phyloP scores from a whole-genome alignment of 2,888 invertebrate species.

The Matsumyia berberina region DNA sequence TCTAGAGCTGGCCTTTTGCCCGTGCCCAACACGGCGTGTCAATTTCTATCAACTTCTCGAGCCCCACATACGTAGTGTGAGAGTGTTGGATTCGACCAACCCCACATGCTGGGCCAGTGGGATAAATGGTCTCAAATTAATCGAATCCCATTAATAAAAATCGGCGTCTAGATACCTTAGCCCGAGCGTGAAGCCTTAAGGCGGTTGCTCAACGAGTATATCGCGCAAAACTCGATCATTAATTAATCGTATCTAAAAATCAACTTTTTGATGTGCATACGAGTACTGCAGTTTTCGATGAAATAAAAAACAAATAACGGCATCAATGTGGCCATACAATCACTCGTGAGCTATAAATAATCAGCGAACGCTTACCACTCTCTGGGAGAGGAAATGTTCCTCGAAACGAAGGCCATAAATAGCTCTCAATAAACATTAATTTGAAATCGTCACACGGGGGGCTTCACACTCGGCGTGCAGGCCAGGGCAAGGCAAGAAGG shows the following conservation, averaged over 20 bases:
- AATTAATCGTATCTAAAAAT: slow-evolving; percentile 62
- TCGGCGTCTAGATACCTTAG: slow-evolving; percentile 17
- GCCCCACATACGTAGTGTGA: no score
- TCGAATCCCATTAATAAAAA: slow-evolving; percentile 65
- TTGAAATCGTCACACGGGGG: slow-evolving; percentile 37
- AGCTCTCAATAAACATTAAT: slow-evolving; percentile 50
- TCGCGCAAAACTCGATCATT: slow-evolving; percentile 36
- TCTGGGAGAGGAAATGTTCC: slow-evolving; percentile 9
- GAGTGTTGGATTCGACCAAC: neutral
- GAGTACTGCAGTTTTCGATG: neutral
- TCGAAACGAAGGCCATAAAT: slow-evolving; percentile 55
- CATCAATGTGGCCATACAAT: slow-evolving; percentile 23
- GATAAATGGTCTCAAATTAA: slow-evolving; percentile 73
- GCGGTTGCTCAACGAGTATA: neutral
- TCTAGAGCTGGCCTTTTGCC: slow-evolving; percentile 23
- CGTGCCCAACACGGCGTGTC: slow-evolving; percentile 49
- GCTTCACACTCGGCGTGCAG: neutral
- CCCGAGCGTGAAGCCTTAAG: neutral
- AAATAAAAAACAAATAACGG: slow-evolving; percentile 15
- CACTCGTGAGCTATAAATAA: slow-evolving; percentile 52
- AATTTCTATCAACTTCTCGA: slow-evolving; percentile 62
- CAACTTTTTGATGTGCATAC: slow-evolving; percentile 28
- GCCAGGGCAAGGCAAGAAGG: neutral
- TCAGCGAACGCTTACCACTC: slow-evolving; percentile 2
- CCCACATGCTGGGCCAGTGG: slow-evolving; percentile 65